Evolutionary conservation across 2,113 vertebrate genomes (phyloP).

Genomic region (Daboia siamensis): DNA sequence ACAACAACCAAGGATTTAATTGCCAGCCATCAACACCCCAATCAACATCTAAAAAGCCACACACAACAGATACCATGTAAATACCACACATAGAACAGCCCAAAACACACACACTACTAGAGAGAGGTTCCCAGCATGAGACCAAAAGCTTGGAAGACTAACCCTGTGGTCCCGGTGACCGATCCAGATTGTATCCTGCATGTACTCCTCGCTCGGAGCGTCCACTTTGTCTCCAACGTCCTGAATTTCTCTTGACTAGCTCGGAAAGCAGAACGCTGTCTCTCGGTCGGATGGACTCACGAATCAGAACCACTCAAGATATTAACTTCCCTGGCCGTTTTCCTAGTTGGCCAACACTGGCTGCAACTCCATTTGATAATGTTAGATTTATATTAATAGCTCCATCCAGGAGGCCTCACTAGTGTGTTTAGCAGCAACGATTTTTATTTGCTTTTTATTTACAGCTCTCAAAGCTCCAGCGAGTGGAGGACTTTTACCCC

Average conservation of each 20-base stretch:
- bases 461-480: background rate
- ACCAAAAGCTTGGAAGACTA: background rate
- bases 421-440: background rate
- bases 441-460: constrained; percentile 4
- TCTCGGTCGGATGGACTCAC: constrained; percentile 14
- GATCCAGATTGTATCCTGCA: background rate
- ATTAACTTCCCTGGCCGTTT: background rate
- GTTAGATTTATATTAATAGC: constrained; percentile 1
- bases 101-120: background rate
- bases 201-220: no score
- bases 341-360: background rate
- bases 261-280: background rate
- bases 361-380: background rate
- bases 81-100: background rate
- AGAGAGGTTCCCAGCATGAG: background rate
- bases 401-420: background rate
- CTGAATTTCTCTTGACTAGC: background rate
- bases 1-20: background rate
- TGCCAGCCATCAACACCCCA: no score
- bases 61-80: no score
- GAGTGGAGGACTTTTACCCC: background rate
- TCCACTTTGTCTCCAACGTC: background rate
- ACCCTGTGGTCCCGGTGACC: background rate
- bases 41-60: background rate
- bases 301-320: constrained; percentile 23